phyloP scores from a whole-genome alignment of 2,113 vertebrate species.

The Psophia crepitans region DNA sequence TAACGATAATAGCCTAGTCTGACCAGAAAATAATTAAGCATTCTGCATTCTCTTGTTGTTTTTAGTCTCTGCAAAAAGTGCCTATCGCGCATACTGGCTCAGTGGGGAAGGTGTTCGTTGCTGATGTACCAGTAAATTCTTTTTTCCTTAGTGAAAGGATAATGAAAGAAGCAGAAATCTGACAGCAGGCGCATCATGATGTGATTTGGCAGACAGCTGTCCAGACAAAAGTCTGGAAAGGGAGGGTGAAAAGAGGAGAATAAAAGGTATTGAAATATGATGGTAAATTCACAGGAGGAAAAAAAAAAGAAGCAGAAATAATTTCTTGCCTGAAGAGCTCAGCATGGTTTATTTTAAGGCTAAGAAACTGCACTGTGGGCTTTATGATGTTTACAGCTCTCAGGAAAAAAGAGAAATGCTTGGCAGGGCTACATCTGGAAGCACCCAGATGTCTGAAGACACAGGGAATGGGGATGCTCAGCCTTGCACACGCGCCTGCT shows the following conservation, averaged over 20 bases:
- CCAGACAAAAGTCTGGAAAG: not conserved
- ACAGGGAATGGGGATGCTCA: fast-evolving
- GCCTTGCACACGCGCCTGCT: fast-evolving
- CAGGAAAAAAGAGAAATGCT: not conserved
- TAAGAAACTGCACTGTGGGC: not conserved
- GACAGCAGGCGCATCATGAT: conserved; percentile 35
- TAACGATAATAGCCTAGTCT: conserved; percentile 48
- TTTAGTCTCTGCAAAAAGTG: conserved; percentile 43
- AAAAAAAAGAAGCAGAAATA: not conserved
- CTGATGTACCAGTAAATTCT: conserved; percentile 46
- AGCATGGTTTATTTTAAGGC: conserved; percentile 3
- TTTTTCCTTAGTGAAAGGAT: conserved; percentile 30
- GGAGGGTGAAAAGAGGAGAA: not conserved
- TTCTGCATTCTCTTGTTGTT: conserved; percentile 45
- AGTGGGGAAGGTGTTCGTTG: conserved; percentile 10
- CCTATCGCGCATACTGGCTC: not conserved
- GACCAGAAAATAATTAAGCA: conserved; percentile 65
- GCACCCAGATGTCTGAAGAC: not conserved
- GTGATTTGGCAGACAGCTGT: conserved; percentile 29
- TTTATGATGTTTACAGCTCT: not conserved
- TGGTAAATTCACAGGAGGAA: not conserved
- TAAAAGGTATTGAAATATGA: not conserved
- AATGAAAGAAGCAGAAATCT: conserved; percentile 55
- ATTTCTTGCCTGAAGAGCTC: not conserved
- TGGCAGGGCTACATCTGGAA: not conserved